phyloP scores from a whole-genome alignment of 64 coral and sea anemone species.

The Stichodactyla mertensii region DNA sequence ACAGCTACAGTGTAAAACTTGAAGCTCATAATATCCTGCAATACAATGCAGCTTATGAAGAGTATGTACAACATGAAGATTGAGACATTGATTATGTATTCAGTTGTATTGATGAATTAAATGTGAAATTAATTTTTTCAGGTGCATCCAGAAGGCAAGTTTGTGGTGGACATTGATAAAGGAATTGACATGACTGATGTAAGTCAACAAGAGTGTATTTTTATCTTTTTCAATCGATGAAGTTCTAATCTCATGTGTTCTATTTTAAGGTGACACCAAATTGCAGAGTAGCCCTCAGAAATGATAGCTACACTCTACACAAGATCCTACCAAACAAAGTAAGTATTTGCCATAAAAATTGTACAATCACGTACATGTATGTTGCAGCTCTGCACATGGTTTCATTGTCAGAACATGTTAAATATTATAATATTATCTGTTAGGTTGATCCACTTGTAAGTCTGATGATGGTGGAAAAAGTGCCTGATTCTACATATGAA shows the following conservation, averaged over 20 bases:
- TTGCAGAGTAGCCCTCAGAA: slow-evolving; percentile 91
- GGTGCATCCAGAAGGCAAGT: slow-evolving; percentile 99
- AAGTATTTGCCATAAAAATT: not conserved
- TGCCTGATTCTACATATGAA: slow-evolving; percentile 99
- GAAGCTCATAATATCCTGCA: too few relatives aligned
- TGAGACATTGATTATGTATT: too few relatives aligned
- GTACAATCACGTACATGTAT: too few relatives aligned
- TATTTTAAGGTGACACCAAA: slow-evolving; percentile 75
- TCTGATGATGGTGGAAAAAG: slow-evolving; percentile 99
- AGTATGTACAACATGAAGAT: not conserved
- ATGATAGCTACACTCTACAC: slow-evolving; percentile 98
- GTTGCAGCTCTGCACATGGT: not conserved
- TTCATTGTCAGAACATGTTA: too few relatives aligned
- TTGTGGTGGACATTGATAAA: slow-evolving; percentile 99
- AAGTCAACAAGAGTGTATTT: not conserved
- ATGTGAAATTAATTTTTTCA: not conserved
- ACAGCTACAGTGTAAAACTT: not conserved
- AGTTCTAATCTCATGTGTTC: not conserved
- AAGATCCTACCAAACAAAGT: slow-evolving; percentile 99
- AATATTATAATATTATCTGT: not conserved
- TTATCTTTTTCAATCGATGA: not conserved
- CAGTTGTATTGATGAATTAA: too few relatives aligned
- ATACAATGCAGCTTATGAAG: too few relatives aligned
- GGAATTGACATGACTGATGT: slow-evolving; percentile 95
- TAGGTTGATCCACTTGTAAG: slow-evolving; percentile 98